Conservation (phyloP, 1,140 invertebrate genomes). For the Drosophila cardini region DNA sequence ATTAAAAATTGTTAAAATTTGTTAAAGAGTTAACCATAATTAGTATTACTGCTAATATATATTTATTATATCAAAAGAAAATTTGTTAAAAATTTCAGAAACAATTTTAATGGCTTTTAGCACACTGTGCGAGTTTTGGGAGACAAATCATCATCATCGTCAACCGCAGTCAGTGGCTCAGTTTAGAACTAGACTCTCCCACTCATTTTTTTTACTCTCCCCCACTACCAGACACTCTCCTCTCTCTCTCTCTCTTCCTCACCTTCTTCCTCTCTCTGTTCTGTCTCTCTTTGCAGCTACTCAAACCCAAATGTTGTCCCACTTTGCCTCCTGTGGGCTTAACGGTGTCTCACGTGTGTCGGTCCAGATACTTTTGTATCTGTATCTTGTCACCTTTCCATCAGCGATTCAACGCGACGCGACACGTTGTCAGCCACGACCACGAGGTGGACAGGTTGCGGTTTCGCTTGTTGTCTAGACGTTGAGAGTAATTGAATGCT, state of each 20-base stretch:
- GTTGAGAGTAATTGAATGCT: constrained; percentile 28
- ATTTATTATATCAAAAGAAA: no score
- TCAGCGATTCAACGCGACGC: constrained; percentile 1
- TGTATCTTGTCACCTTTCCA: constrained; percentile 25
- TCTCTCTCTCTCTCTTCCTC: neutral
- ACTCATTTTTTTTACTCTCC: neutral
- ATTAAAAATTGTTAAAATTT: no score
- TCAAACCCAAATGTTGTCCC: constrained; percentile 10
- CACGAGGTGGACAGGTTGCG: constrained; percentile 59
- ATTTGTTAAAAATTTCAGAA: no score
- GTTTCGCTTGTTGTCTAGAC: constrained; percentile 39
- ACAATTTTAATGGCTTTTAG: no score
- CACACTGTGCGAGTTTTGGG: constrained; percentile 13
- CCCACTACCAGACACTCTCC: neutral
- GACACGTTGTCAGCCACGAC: constrained; percentile 3
- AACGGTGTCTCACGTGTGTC: constrained; percentile 28
- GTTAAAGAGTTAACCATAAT: no score
- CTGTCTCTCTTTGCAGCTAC: neutral
- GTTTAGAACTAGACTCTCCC: constrained; percentile 12
- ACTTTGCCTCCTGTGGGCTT: constrained; percentile 23
- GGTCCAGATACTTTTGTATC: constrained; percentile 13
- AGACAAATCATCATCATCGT: constrained; percentile 14
- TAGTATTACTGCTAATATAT: no score
- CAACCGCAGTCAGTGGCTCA: constrained; percentile 19
- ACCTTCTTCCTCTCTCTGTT: neutral